A percentile compares a stretch with the other conserved stretches of the same genome.
Conservation (phyloP, 2,113 vertebrate genomes). For the Mola mola region DNA sequence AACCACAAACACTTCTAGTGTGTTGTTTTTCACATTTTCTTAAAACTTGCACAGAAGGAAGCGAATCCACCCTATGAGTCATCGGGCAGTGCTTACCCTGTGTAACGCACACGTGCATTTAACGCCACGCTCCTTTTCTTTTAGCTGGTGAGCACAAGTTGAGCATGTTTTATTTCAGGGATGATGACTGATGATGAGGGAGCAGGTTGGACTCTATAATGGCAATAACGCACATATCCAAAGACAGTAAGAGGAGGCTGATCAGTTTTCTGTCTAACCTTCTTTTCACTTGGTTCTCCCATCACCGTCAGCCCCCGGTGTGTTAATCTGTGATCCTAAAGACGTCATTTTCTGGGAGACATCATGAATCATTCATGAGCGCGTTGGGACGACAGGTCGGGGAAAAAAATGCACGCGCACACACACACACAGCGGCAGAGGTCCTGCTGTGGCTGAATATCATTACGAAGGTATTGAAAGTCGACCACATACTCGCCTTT, state of each 20-base stretch:
- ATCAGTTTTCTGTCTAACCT: not conserved
- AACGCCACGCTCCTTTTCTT: too few relatives aligned
- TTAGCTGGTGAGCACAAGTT: too few relatives aligned
- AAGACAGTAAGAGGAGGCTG: conserved; percentile 4
- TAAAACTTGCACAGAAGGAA: too few relatives aligned
- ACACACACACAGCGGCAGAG: conserved; percentile 25
- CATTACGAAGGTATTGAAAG: conserved; percentile 63
- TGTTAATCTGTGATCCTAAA: conserved; percentile 71
- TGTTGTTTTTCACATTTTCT: too few relatives aligned
- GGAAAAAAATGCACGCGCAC: conserved; percentile 21
- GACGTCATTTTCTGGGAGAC: conserved; percentile 60
- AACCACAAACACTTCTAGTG: too few relatives aligned
- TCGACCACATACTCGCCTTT: conserved; percentile 37
- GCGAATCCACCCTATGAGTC: too few relatives aligned
- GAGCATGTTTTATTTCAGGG: too few relatives aligned
- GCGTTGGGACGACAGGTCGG: conserved; percentile 21
- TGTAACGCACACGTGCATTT: too few relatives aligned
- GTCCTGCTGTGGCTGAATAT: conserved; percentile 62
- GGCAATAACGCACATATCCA: conserved; percentile 25
- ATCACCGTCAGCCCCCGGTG: conserved; percentile 35
- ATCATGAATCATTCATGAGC: conserved; percentile 72
- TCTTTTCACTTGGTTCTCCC: not conserved
- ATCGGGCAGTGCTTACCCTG: too few relatives aligned
- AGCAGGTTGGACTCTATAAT: too few relatives aligned
- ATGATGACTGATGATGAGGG: too few relatives aligned